Evolutionary conservation across 64 coral and sea anemone species (phyloP).

Genomic region (Stichodactyla mertensii): DNA sequence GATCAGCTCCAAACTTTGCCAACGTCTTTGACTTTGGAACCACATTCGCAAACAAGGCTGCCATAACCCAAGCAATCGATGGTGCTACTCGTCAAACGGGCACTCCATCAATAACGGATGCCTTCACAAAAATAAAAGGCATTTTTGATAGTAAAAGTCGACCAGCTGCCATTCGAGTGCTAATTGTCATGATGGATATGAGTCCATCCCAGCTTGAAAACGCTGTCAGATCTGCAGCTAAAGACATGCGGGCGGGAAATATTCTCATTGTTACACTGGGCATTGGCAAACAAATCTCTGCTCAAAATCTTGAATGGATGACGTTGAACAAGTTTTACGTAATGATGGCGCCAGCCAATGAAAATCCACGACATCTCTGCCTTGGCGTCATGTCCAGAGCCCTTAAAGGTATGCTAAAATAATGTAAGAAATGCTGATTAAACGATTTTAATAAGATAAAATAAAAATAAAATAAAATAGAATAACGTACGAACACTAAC

Average conservation of each 20-base stretch:
- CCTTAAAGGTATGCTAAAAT: slow-evolving; percentile 5
- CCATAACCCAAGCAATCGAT: background rate
- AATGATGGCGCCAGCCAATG: slow-evolving; percentile 14
- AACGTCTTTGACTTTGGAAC: slow-evolving; percentile 23
- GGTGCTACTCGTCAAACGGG: background rate
- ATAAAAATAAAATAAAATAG: background rate
- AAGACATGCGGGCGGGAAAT: background rate
- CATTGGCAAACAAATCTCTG: slow-evolving; percentile 12
- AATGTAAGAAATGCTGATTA: background rate
- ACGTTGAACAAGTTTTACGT: slow-evolving; percentile 24
- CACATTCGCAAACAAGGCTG: slow-evolving; percentile 2
- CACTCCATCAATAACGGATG: slow-evolving; percentile 11
- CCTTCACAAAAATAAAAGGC: slow-evolving; percentile 2
- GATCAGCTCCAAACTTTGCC: background rate
- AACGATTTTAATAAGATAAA: background rate
- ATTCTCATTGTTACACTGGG: slow-evolving; percentile 23
- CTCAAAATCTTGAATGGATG: slow-evolving; percentile 5
- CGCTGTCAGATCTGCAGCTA: background rate
- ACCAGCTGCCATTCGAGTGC: slow-evolving; percentile 33
- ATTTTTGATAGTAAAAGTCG: slow-evolving; percentile 25
- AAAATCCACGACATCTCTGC: background rate
- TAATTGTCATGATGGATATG: slow-evolving; percentile 52
- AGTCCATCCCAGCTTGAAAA: background rate
- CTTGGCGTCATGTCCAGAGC: slow-evolving; percentile 22
- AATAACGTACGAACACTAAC: background rate